Conservation (phyloP, 1,140 invertebrate genomes). For the Marisa cornuarietis region DNA sequence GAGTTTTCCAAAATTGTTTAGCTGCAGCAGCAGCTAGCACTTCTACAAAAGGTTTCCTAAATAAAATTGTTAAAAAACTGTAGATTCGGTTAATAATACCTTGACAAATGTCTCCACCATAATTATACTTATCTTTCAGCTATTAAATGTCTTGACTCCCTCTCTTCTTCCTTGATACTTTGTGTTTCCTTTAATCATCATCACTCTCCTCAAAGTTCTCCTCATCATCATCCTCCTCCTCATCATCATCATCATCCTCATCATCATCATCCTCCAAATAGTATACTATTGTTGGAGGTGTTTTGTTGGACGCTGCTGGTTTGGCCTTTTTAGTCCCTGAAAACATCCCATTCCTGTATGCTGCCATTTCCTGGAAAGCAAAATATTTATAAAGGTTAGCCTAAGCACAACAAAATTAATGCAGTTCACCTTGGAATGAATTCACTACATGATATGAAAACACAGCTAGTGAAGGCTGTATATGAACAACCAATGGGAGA, state of each 20-base stretch:
- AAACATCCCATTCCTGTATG: constrained; percentile 43
- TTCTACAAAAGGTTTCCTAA: no score
- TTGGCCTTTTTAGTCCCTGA: constrained; percentile 33
- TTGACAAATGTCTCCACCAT: no score
- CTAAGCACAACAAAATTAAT: not conserved
- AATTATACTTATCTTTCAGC: no score
- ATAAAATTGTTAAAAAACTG: no score
- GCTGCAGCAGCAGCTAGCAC: no score
- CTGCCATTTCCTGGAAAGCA: constrained; percentile 45
- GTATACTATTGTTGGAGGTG: constrained; percentile 16
- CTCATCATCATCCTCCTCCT: constrained; percentile 54
- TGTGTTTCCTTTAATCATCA: constrained; percentile 25
- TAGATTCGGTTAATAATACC: no score
- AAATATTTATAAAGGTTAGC: not conserved
- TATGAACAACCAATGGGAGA: no score
- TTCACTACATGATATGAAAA: no score
- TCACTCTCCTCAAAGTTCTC: constrained; percentile 57
- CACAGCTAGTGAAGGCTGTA: no score
- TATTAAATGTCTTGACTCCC: no score
- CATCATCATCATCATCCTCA: constrained; percentile 49
- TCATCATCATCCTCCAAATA: constrained; percentile 17
- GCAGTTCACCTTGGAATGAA: no score
- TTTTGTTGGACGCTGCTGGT: not conserved
- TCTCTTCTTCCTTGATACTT: not conserved
- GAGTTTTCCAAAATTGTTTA: no score